phyloP scores from a whole-genome alignment of 2,113 vertebrate genomes.

The Cardinalis cardinalis region DNA sequence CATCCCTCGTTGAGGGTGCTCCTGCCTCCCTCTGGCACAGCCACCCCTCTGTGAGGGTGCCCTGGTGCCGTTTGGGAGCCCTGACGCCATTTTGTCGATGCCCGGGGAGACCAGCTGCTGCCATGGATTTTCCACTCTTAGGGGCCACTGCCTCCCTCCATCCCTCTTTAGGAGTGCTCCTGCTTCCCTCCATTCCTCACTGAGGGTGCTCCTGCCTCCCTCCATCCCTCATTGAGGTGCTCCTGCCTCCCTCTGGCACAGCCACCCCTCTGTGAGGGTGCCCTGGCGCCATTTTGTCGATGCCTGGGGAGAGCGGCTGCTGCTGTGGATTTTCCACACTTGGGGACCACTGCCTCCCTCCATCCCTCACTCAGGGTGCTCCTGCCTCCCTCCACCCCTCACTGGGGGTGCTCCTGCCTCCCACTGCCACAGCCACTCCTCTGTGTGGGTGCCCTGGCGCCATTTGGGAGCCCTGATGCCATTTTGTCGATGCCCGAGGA shows the following conservation, averaged over 20 bases:
- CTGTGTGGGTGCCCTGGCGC: neutral
- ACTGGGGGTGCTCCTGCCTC: too few relatives aligned
- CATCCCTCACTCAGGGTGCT: too few relatives aligned
- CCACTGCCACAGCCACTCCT: too few relatives aligned
- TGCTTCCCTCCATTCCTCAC: accelerated
- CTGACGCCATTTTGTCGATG: slow-evolving; percentile 32
- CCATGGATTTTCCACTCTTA: accelerated
- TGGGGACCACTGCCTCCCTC: too few relatives aligned
- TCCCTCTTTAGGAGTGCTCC: too few relatives aligned
- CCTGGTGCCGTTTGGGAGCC: slow-evolving; percentile 31
- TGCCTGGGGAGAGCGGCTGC: too few relatives aligned
- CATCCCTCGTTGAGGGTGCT: accelerated
- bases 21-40: neutral
- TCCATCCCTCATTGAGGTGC: accelerated
- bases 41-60: too few relatives aligned
- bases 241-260: too few relatives aligned
- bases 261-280: neutral
- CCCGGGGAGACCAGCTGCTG: accelerated
- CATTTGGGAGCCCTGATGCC: too few relatives aligned
- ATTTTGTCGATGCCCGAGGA: neutral
- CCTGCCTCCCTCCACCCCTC: too few relatives aligned
- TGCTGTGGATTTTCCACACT: too few relatives aligned
- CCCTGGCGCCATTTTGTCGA: neutral
- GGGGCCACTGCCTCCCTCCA: neutral
- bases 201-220: accelerated